Evolutionary conservation across 2,888 invertebrate species (phyloP).

Genomic region (Noctuana brunneofusca): DNA sequence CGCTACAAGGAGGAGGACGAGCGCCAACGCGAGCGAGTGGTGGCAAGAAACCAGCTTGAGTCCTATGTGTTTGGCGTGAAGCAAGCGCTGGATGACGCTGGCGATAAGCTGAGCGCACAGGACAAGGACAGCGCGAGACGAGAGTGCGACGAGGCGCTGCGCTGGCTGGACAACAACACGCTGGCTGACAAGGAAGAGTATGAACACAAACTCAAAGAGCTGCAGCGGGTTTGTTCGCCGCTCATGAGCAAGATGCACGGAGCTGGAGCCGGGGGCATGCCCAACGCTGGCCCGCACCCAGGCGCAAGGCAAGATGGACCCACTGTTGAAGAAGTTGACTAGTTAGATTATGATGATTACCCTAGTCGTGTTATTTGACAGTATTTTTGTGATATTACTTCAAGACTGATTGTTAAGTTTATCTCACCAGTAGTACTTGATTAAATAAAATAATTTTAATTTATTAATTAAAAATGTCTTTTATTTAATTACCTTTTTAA

Average conservation of each 20-base stretch:
- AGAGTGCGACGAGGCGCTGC: slow-evolving; percentile 2
- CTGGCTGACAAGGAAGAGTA: neutral
- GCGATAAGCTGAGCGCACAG: slow-evolving; percentile 81
- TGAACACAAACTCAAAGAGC: neutral
- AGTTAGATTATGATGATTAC: neutral
- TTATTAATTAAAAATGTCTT: neutral
- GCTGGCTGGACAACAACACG: neutral
- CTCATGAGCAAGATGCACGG: slow-evolving; percentile 2
- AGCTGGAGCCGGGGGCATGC: slow-evolving; percentile 25
- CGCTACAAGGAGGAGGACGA: slow-evolving; percentile 82
- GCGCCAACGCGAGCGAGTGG: slow-evolving; percentile 85
- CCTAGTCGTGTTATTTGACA: neutral
- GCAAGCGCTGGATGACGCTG: slow-evolving; percentile 85
- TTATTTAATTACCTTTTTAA: neutral
- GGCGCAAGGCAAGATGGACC: slow-evolving; percentile 25
- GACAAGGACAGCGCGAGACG: slow-evolving; percentile 79
- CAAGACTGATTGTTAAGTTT: slow-evolving; percentile 24
- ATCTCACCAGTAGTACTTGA: slow-evolving; percentile 23
- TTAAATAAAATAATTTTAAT: neutral
- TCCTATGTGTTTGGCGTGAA: slow-evolving; percentile 87
- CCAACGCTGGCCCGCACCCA: slow-evolving; percentile 5
- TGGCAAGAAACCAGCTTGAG: slow-evolving; percentile 88
- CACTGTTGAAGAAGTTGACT: slow-evolving; percentile 33
- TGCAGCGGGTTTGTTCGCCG: slow-evolving; percentile 2
- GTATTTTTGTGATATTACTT: slow-evolving; percentile 26